A percentile compares a stretch with the other conserved stretches of the same genome.
These are phyloP conservation scores for Idris sp. DNA, from an alignment of 1,140 invertebrate species.

Conservation along the genomic window DNA sequence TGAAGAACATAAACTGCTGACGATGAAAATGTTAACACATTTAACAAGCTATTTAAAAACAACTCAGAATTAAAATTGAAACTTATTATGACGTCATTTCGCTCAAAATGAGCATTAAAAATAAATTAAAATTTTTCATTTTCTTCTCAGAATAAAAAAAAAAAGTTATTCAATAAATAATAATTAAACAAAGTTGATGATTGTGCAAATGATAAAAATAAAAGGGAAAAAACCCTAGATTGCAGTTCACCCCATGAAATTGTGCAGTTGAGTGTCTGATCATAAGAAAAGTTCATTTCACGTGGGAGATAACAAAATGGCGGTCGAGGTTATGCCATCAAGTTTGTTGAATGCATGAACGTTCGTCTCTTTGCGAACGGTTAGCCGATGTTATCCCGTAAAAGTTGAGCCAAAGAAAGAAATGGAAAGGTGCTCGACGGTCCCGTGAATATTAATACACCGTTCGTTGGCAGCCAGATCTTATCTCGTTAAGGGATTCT, in stretches of 20 bases:
- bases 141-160: no score
- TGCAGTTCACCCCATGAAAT: constrained; percentile 26
- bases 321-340: constrained; percentile 46
- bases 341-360: constrained; percentile 49
- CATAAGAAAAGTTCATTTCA: constrained; percentile 55
- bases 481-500: constrained; percentile 60
- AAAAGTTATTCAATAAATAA: no score
- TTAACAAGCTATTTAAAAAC: no score
- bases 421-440: constrained; percentile 48
- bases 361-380: constrained; percentile 58
- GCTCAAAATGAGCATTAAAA: no score
- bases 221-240: constrained; percentile 14
- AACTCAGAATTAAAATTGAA: no score
- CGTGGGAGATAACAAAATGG: constrained; percentile 55
- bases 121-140: no score
- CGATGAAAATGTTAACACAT: no score
- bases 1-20: no score
- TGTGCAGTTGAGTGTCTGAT: constrained; percentile 46
- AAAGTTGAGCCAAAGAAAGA: constrained; percentile 44
- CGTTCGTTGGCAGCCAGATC: constrained; percentile 54
- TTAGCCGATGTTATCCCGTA: constrained; percentile 56
- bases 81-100: no score
- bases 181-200: constrained; percentile 7
- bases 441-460: constrained; percentile 60
- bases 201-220: constrained; percentile 1